These are phyloP conservation scores for Chironomus tepperi DNA, from an alignment of 1,140 invertebrate genomes.

Conservation along the genomic window DNA sequence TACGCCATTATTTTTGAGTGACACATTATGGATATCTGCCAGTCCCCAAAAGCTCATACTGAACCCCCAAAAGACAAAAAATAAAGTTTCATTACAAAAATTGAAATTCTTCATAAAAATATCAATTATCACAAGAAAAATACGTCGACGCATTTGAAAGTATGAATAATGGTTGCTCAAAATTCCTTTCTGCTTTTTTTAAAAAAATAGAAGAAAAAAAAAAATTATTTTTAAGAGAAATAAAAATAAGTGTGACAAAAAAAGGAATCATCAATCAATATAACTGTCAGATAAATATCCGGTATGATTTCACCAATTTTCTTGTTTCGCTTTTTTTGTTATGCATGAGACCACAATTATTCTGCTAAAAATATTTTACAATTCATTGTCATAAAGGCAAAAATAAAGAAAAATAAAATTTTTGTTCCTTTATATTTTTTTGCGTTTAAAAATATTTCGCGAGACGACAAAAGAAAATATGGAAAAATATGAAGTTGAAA, in stretches of 20 bases:
- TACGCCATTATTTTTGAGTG: no score
- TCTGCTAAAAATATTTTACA: background rate
- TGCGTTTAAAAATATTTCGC: background rate
- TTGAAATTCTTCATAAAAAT: no score
- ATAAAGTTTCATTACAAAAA: no score
- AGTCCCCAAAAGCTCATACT: no score
- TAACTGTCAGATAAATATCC: background rate
- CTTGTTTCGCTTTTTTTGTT: background rate
- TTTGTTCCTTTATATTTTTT: background rate
- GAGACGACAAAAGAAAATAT: background rate
- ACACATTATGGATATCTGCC: no score
- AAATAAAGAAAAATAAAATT: no score
- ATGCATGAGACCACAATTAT: background rate
- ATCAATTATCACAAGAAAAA: no score
- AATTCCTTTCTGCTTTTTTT: no score
- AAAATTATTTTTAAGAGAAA: background rate
- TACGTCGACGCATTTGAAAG: no score
- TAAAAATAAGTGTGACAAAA: background rate
- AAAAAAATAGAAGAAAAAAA: no score
- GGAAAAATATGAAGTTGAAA: background rate
- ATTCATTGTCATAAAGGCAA: background rate
- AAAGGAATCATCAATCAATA: background rate
- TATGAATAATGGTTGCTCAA: no score
- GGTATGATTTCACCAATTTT: conserved; percentile 7
- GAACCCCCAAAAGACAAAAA: no score